Percentiles rank a stretch among this genome's conserved stretches.
phyloP scores from a whole-genome alignment of 2,888 invertebrate species.

The Sepiola atlantica region DNA sequence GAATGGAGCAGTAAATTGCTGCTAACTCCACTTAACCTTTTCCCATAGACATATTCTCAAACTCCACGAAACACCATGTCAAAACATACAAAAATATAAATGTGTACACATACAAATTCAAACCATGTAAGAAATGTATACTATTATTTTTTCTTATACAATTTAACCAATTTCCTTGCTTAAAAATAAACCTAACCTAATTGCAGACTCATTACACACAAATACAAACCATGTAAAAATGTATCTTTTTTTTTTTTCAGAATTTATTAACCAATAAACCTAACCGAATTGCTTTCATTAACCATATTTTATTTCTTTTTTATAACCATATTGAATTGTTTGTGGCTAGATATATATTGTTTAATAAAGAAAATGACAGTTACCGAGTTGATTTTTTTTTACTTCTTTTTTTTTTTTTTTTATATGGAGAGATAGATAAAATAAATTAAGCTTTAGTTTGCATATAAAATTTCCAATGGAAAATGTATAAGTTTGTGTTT shows the following conservation, averaged over 20 bases:
- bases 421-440: no score
- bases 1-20: neutral
- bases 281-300: neutral
- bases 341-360: neutral
- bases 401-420: neutral
- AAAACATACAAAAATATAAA: conserved; percentile 35
- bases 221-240: neutral
- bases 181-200: no score
- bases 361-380: neutral
- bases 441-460: neutral
- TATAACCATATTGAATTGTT: neutral
- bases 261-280: neutral
- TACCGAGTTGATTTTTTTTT: neutral
- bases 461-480: no score
- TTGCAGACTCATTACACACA: neutral
- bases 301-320: neutral
- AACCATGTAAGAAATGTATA: neutral
- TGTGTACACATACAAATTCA: neutral
- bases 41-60: neutral
- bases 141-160: neutral
- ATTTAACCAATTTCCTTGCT: neutral
- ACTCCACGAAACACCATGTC: neutral
- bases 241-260: neutral
- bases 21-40: neutral
- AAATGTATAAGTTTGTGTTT: neutral